These are phyloP conservation scores for Lasioglossum malachurum DNA, from an alignment of 2,888 invertebrate genomes.

Conservation along the genomic window DNA sequence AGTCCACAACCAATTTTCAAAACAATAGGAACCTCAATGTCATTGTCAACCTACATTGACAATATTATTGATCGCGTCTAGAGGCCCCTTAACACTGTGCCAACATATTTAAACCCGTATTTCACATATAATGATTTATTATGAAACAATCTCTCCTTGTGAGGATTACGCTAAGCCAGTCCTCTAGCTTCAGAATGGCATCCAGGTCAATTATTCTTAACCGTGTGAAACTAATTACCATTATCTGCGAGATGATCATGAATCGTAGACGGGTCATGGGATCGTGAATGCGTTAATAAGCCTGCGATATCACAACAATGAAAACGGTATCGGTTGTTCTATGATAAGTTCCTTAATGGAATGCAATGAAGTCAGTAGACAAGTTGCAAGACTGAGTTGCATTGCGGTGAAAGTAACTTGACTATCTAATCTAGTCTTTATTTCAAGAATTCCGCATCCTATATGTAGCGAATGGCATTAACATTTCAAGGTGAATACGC, in stretches of 20 bases:
- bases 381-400: background rate
- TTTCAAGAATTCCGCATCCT: conserved; percentile 9
- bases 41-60: too few species aligned
- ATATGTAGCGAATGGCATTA: background rate
- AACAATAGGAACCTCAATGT: too few species aligned
- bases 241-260: background rate
- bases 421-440: conserved; percentile 13
- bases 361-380: background rate
- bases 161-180: background rate
- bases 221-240: background rate
- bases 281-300: background rate
- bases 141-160: background rate
- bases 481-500: conserved; percentile 45
- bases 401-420: conserved; percentile 32
- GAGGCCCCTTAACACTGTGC: too few species aligned
- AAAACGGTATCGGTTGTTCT: background rate
- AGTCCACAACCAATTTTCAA: too few species aligned
- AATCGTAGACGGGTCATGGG: background rate
- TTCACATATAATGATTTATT: background rate
- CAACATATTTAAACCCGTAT: too few species aligned
- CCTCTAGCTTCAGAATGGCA: background rate
- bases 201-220: background rate
- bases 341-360: background rate
- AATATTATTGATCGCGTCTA: too few species aligned
- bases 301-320: background rate